phyloP scores from a whole-genome alignment of 2,797 vertebrate genomes.

The Ptychobarbus kaznakovi region DNA sequence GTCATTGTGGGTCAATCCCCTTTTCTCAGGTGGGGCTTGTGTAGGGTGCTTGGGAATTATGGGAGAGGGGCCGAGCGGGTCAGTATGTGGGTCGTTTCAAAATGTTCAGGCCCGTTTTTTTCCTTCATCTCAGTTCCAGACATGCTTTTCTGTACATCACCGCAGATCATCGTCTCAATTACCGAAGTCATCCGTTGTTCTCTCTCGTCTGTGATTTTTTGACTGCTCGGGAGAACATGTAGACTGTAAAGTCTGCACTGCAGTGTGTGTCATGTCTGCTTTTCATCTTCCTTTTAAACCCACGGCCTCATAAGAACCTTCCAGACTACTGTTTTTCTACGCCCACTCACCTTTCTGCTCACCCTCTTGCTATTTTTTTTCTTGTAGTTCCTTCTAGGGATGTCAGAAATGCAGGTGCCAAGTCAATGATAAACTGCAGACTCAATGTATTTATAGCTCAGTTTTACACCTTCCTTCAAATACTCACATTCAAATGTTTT shows the following conservation, averaged over 20 bases:
- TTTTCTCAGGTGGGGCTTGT: conserved; percentile 11
- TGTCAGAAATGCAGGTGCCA: neutral
- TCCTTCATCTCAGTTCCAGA: neutral
- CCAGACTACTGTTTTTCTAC: conserved; percentile 20
- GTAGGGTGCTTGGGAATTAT: neutral
- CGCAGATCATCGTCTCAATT: conserved; percentile 61
- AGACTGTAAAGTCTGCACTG: conserved; percentile 36
- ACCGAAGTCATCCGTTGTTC: conserved; percentile 37
- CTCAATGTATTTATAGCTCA: neutral
- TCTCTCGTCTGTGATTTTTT: conserved; percentile 36
- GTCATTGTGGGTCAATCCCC: conserved; percentile 44
- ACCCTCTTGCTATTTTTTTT: conserved; percentile 17
- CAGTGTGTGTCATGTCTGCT: conserved; percentile 33
- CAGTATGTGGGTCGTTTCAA: conserved; percentile 48
- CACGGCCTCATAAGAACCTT: conserved; percentile 28
- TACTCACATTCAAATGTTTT: neutral
- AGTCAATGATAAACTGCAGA: conserved; percentile 15
- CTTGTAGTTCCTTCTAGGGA: neutral
- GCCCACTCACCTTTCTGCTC: neutral
- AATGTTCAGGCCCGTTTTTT: conserved; percentile 37
- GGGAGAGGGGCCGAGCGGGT: conserved; percentile 11
- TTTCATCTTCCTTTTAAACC: conserved; percentile 40
- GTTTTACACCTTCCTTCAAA: neutral
- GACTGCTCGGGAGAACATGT: conserved; percentile 8
- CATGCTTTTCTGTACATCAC: conserved; percentile 49